These are phyloP conservation scores for Bembecia ichneumoniformis DNA, from an alignment of 2,888 invertebrate genomes.

Conservation along the genomic window DNA sequence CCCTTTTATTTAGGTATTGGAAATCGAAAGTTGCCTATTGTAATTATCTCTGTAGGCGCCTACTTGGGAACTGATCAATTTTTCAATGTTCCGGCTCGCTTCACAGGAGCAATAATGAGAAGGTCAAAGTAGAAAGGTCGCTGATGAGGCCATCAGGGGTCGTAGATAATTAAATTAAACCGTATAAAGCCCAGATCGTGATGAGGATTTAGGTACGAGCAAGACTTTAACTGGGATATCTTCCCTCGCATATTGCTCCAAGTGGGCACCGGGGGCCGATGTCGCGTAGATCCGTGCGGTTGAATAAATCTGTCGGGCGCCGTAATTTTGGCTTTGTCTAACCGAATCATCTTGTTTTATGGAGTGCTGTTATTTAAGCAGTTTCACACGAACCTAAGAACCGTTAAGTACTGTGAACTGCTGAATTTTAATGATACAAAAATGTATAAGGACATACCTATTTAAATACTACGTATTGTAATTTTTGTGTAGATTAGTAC, in stretches of 20 bases:
- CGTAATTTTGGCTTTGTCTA: not conserved
- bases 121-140: constrained; percentile 33
- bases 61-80: constrained; percentile 18
- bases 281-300: not conserved
- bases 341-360: not conserved
- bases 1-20: too few relatives aligned
- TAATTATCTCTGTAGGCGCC: not conserved
- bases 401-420: too few relatives aligned
- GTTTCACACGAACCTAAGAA: too few relatives aligned
- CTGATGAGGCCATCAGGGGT: constrained; percentile 47
- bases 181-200: constrained; percentile 27
- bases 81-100: constrained; percentile 31
- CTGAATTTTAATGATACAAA: too few relatives aligned
- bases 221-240: constrained; percentile 2
- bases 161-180: constrained; percentile 45
- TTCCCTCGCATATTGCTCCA: not conserved
- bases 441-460: too few relatives aligned
- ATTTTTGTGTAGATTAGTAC: too few relatives aligned
- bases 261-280: not conserved
- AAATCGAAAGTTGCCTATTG: too few relatives aligned
- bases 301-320: not conserved
- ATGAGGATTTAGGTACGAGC: constrained; percentile 23
- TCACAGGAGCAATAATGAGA: constrained; percentile 29
- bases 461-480: too few relatives aligned
- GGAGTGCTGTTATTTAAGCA: not conserved